Evolutionary conservation across 2,113 vertebrate genomes (phyloP).

Genomic region (Okapia johnstoni): DNA sequence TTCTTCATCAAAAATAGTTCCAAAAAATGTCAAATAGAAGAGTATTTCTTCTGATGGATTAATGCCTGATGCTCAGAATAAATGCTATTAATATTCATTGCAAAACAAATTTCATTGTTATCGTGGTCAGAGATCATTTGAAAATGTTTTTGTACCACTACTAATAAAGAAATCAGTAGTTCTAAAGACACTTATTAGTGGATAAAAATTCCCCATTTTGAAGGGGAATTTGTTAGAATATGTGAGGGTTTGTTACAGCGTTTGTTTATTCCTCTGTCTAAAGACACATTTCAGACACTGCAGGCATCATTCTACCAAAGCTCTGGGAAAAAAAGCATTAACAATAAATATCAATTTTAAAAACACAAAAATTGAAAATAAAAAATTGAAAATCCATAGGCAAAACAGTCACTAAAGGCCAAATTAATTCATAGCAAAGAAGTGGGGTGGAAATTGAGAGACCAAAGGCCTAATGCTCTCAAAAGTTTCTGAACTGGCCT

Average conservation of each 20-base stretch:
- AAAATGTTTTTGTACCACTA: conserved; percentile 34
- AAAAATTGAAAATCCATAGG: background rate
- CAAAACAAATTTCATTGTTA: background rate
- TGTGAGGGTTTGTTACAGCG: background rate
- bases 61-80: background rate
- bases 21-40: background rate
- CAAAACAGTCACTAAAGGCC: conserved; percentile 34
- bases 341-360: background rate
- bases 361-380: background rate
- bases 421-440: conserved; percentile 48
- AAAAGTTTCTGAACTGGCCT: conserved; percentile 33
- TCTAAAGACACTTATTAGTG: background rate
- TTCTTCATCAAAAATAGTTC: conserved; percentile 39
- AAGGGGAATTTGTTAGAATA: background rate
- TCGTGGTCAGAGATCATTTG: conserved; percentile 16
- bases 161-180: conserved; percentile 18
- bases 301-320: background rate
- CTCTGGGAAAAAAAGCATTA: background rate
- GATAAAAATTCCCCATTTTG: background rate
- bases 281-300: background rate
- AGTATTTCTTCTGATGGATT: background rate
- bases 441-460: background rate
- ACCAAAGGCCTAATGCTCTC: background rate
- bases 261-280: background rate
- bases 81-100: conserved; percentile 46